A percentile compares a stretch with the other conserved stretches of the same genome.
phyloP scores from a whole-genome alignment of 2,113 vertebrate genomes.

The Suncus etruscus region DNA sequence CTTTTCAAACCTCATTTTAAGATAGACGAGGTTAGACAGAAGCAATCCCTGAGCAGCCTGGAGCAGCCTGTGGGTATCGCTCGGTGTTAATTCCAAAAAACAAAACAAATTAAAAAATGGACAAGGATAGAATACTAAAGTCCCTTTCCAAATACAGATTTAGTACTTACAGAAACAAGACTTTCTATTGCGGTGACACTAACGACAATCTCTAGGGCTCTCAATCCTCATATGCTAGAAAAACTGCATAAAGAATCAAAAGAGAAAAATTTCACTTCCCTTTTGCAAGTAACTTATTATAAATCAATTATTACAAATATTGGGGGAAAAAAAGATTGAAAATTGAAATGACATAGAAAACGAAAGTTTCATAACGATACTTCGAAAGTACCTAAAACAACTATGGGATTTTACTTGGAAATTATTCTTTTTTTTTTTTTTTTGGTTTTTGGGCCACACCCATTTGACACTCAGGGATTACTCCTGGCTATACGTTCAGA shows the following conservation, averaged over 20 bases:
- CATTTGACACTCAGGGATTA: no score
- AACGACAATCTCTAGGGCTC: slow-evolving; percentile 7
- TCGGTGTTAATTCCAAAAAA: no score
- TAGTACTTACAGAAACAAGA: slow-evolving; percentile 56
- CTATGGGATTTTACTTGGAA: slow-evolving; percentile 39
- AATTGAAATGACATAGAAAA: no score
- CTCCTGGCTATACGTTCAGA: no score
- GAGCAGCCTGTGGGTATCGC: no score
- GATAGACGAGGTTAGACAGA: slow-evolving; percentile 29
- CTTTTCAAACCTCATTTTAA: slow-evolving; percentile 58
- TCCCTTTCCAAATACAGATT: slow-evolving; percentile 58
- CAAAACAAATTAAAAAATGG: neutral
- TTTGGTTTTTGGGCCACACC: no score
- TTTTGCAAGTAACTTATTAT: slow-evolving; percentile 24
- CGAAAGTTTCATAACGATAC: neutral
- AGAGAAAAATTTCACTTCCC: slow-evolving; percentile 1
- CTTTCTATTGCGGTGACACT: slow-evolving; percentile 22
- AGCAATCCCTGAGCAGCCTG: no score
- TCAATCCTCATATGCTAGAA: slow-evolving; percentile 45
- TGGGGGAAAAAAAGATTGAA: no score
- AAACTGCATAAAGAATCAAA: slow-evolving; percentile 48
- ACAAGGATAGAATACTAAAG: slow-evolving; percentile 15
- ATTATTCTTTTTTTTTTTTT: no score
- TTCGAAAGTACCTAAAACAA: slow-evolving; percentile 43
- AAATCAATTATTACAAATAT: slow-evolving; percentile 57